Evolutionary conservation across 2,888 invertebrate genomes (phyloP), one percentile per base, ranked within the genome.

Genomic region (Cantharis rustica): DNA sequence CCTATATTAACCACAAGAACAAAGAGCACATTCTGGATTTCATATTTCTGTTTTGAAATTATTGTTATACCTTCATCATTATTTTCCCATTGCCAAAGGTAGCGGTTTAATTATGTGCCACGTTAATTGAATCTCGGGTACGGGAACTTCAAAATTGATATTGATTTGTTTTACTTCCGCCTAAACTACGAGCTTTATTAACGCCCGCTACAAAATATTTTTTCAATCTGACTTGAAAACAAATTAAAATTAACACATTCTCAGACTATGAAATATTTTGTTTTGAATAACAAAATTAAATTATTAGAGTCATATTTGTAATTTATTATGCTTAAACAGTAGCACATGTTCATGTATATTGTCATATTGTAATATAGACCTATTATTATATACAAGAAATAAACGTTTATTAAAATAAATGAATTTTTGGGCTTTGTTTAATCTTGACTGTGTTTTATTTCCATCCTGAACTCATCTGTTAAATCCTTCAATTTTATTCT

Each of bases 331-430:
- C 86, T 86, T 86, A 83, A 66, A 81, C 82, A 81, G 84, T 84
- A 85, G 85, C 83, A 84, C 83, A 82, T 83, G 81, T 84, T 85
- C 84, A 84, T 86, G 85, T 87, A 86, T 85, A 87, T 86, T 86
- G 87, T 86, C 86, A 87, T 86, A 86, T 83, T 86, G 85, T 86
- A 86, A 86, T 86, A 86, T 85, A 82, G 84, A 81, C 84, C 82
- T 83, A 82, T 83, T 78, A 78, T 75, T 78, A 79, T 81, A 80
- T 81, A 85, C 80, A 83, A 85, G 85, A 83, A 86, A 85, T 85
- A 85, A 85, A 84, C 83, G 85, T 85, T 86, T 85, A 86, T 82
- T 85, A 84, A 83, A 77, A 82, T 79, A 75, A 71, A 72, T 77
- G 79, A 71, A 47, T 47, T 47, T 47, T 47, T 47, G 47, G 47